Base-by-base conservation (phyloP, 2,888 invertebrate species). In the Ecdyonurus torrentis region DNA sequence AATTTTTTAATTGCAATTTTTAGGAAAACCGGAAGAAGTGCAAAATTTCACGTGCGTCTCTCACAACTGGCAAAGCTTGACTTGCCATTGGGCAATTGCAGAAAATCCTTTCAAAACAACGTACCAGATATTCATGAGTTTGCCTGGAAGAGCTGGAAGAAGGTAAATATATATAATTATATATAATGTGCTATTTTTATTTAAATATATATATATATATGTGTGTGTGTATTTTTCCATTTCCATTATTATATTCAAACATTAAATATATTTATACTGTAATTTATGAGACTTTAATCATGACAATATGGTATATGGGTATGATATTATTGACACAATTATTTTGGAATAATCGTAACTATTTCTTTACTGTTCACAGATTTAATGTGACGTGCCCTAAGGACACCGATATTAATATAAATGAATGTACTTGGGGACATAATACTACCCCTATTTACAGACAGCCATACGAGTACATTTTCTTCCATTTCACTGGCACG, bases 41-140 rank as follows among this genome's bases (percentile, higher is more conserved):
- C 74, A 76, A 7, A 83, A 89, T 72, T 90, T 92, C 70, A 75
- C 76, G 24, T 93, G 92, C 71, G 74, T 83, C 60, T 85, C 89
- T 15, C 76, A 80, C 66, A 88, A 91, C 72, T 85, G 87, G 76
- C 81, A 85, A 62, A 81, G 81, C 68, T 75, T 92, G 67, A 84
- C 81, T 18, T 93, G 92, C 71, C 79, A 82, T 1, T 92, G 91
- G 85, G 81, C 79, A 0, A 77, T 79, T 59, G 82, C 83, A 1
- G 69, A 77, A 24, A 75, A 83, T 72, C 80, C 77, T 66, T 74
- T 86, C 15, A 70, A 71, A 22, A 85, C 86, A 0, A 73, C 71
- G 5, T 86, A 84, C 69, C 65, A 64, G 23, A 69, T 84, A 60
- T 71, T 71, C 5, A 83, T 77, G 67, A 72, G 70, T 64, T 70